Evolutionary conservation across 2,888 invertebrate genomes (phyloP), one percentile per base, ranked within the genome.

Genomic region (Leptogaster cylindrica): DNA sequence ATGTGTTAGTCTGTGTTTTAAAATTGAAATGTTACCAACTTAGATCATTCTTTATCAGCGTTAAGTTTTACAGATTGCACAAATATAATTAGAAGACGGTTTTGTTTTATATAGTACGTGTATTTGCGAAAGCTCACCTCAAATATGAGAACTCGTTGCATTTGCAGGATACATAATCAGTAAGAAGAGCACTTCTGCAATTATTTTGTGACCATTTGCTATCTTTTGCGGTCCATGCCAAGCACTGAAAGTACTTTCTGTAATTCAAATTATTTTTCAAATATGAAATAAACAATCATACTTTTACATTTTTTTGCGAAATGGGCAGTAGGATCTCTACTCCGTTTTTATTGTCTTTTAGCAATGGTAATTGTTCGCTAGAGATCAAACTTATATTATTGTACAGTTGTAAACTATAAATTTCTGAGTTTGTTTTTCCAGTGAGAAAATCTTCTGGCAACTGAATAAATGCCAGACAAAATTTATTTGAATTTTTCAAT

Each of bases 91-190:
- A n/a, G n/a, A n/a, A n/a, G n/a, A n/a, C n/a, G n/a, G n/a, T n/a
- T n/a, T n/a, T n/a, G n/a, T n/a, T n/a, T n/a, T n/a, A n/a, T n/a
- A n/a, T n/a, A n/a, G n/a, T n/a, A n/a, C n/a, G n/a, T n/a, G n/a
- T 7, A 41, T 7, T 3, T 41, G 41, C 2, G 1, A 14, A 16
- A 10, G 28, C 27, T 44, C 16, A 61, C 61, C 36, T 61, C 1
- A 61, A 12, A 18, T 44, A 61, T 27, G 44, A 41, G 12, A 61
- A 28, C 20, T 10, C 18, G 41, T 6, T 44, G 28, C 61, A 61
- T 5, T 10, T 61, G n/a, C 61, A 61, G 10, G 28, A 27, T 16
- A 33, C 25, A n/a, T 44, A 23, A 18, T 44, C 31, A 12, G 16
- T n/a, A 7, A 18, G 27, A 1, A n/a, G 6, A 3, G 14, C 2